Evolutionary conservation across 1,140 invertebrate genomes (phyloP).

Genomic region (Drosophila athabasca): DNA sequence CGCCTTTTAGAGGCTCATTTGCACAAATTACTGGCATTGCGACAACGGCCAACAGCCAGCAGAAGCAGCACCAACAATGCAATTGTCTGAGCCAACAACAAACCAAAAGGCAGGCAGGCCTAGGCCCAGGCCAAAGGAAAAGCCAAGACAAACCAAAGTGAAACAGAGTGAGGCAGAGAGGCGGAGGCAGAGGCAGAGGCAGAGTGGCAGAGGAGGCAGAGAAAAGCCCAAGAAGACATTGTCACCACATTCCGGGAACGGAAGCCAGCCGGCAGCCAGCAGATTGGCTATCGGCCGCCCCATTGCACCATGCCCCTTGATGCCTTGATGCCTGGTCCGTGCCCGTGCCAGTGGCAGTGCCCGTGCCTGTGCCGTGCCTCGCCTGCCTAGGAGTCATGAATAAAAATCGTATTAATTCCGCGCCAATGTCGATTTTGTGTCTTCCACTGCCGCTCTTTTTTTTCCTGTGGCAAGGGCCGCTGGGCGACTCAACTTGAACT

Average conservation of each 20-base stretch:
- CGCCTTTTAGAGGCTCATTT: conserved; percentile 78
- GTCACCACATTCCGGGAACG: conserved; percentile 79
- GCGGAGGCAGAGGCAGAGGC: conserved; percentile 9
- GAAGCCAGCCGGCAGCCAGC: conserved; percentile 61
- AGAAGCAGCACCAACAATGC: conserved; percentile 53
- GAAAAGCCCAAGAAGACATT: conserved; percentile 62
- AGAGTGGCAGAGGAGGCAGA: conserved; percentile 41
- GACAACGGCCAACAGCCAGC: conserved; percentile 51
- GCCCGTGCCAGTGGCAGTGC: background rate
- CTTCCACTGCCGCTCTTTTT: conserved; percentile 13
- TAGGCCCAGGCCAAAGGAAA: conserved; percentile 14
- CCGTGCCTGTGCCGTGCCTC: background rate
- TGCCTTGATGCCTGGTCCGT: background rate
- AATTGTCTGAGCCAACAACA: conserved; percentile 58
- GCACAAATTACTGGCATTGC: conserved; percentile 79
- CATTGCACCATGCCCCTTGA: conserved; percentile 20
- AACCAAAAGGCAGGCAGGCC: background rate
- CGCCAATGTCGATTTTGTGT: conserved; percentile 59
- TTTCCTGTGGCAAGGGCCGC: conserved; percentile 41
- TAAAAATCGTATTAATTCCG: conserved; percentile 81
- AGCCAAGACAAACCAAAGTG: conserved; percentile 4
- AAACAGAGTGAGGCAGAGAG: conserved; percentile 13
- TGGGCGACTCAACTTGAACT: conserved; percentile 68
- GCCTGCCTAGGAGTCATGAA: conserved; percentile 63
- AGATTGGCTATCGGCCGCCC: conserved; percentile 75